Evolutionary conservation across 1,140 invertebrate species (phyloP).

Genomic region (Ips typographus): DNA sequence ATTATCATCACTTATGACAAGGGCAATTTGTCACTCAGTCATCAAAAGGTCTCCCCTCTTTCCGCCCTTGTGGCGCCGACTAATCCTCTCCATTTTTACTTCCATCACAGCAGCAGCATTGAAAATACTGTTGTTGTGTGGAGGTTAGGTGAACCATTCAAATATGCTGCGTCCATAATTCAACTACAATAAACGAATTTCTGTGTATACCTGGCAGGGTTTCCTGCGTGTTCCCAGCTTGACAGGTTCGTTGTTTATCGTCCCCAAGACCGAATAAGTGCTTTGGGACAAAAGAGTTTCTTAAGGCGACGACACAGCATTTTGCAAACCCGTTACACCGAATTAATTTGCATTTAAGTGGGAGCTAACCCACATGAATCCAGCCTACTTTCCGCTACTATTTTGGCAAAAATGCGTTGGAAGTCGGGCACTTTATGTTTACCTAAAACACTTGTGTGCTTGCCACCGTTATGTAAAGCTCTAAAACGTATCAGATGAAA

Average conservation of each 20-base stretch:
- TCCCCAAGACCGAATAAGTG: no score
- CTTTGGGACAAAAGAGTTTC: background rate
- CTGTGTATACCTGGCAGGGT: background rate
- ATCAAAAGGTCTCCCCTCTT: no score
- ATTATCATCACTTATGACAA: no score
- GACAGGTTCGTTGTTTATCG: no score
- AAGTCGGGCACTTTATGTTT: background rate
- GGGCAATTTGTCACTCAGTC: no score
- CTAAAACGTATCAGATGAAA: background rate
- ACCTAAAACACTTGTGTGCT: background rate
- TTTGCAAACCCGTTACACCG: background rate
- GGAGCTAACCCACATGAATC: background rate
- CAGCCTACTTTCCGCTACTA: background rate
- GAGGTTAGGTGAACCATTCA: no score
- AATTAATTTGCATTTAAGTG: background rate
- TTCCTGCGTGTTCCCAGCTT: background rate
- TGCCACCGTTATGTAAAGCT: background rate
- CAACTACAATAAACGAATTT: background rate
- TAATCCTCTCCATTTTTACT: no score
- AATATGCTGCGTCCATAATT: background rate
- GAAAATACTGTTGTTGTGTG: no score
- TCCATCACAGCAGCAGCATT: no score
- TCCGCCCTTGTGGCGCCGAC: no score
- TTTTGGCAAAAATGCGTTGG: slow-evolving; percentile 3
- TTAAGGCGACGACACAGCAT: background rate